Conservation (phyloP, 2,888 invertebrate species). For the Anoplius nigerrimus region DNA sequence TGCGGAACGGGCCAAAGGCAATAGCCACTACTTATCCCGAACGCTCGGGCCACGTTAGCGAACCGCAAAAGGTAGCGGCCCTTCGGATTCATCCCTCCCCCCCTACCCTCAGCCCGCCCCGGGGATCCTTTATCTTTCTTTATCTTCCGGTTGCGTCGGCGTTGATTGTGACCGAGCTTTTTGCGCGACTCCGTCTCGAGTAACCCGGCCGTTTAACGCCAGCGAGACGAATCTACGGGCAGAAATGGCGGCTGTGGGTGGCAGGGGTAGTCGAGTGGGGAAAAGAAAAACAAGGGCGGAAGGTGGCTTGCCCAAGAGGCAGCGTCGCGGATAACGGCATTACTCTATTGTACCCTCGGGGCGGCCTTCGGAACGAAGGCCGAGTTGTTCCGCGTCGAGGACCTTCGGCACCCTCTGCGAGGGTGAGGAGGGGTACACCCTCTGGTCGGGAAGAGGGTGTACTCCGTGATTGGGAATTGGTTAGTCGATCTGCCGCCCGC, state of each 20-base stretch:
- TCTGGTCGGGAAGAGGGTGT: conserved; percentile 18
- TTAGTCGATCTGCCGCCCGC: too few relatives aligned
- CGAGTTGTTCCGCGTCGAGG: conserved; percentile 37
- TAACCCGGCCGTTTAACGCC: conserved; percentile 60
- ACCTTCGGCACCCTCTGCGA: too few relatives aligned
- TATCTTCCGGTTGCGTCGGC: conserved; percentile 18
- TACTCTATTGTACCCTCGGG: conserved; percentile 31
- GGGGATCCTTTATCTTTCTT: conserved; percentile 24
- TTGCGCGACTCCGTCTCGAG: conserved; percentile 46
- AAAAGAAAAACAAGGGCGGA: conserved; percentile 10
- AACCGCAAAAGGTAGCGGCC: conserved; percentile 11
- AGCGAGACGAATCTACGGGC: not conserved
- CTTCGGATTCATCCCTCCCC: conserved; percentile 17
- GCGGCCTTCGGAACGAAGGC: conserved; percentile 35
- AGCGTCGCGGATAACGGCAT: conserved; percentile 5
- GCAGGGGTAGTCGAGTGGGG: too few relatives aligned
- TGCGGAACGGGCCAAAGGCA: too few relatives aligned
- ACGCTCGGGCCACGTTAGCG: conserved; percentile 3
- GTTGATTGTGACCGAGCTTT: conserved; percentile 64
- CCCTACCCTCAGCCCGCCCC: conserved; percentile 13
- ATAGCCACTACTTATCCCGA: conserved; percentile 35
- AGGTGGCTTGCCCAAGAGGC: not conserved
- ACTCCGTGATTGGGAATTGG: too few relatives aligned
- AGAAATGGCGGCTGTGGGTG: too few relatives aligned
- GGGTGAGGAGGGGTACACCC: too few relatives aligned